Percentiles rank a stretch among this genome's conserved stretches.
Evolutionary conservation across 2,113 vertebrate genomes (phyloP).

Genomic region (Microtus pennsylvanicus): DNA sequence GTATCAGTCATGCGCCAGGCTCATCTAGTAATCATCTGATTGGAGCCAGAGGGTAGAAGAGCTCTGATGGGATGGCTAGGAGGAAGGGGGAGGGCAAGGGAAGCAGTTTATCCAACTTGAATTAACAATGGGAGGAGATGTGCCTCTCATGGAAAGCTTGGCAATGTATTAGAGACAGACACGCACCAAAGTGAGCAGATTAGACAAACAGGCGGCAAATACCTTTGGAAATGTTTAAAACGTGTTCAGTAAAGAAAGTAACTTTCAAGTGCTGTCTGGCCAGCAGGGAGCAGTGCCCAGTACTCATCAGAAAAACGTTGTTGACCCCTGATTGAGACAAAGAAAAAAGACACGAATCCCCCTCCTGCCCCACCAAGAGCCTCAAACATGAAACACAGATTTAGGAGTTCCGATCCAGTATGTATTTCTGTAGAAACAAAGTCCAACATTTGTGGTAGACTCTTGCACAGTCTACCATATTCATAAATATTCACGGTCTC

Average conservation of each 20-base stretch:
- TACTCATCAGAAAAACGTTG: not conserved
- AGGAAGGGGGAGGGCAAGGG: not conserved
- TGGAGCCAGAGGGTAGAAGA: no score
- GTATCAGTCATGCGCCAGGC: not conserved
- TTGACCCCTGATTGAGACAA: not conserved
- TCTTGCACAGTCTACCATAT: no score
- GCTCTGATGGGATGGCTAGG: no score
- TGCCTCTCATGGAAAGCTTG: not conserved
- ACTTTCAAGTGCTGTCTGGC: not conserved
- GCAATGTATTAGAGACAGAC: not conserved
- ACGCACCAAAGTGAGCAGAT: not conserved
- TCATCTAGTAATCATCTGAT: not conserved
- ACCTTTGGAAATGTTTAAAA: not conserved
- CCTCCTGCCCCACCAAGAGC: rapidly evolving
- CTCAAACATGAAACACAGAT: not conserved
- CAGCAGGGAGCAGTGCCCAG: not conserved
- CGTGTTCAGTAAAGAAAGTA: not conserved
- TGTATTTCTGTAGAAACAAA: not conserved
- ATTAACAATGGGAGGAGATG: no score
- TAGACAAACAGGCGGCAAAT: not conserved
- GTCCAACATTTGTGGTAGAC: not conserved
- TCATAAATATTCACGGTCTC: not conserved
- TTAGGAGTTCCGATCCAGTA: not conserved
- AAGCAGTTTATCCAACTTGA: not conserved
- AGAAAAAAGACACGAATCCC: no score